A percentile compares a stretch with the other conserved stretches of the same genome.
Conservation (phyloP, 2,113 vertebrate genomes). For the Chaetodon auriga region DNA sequence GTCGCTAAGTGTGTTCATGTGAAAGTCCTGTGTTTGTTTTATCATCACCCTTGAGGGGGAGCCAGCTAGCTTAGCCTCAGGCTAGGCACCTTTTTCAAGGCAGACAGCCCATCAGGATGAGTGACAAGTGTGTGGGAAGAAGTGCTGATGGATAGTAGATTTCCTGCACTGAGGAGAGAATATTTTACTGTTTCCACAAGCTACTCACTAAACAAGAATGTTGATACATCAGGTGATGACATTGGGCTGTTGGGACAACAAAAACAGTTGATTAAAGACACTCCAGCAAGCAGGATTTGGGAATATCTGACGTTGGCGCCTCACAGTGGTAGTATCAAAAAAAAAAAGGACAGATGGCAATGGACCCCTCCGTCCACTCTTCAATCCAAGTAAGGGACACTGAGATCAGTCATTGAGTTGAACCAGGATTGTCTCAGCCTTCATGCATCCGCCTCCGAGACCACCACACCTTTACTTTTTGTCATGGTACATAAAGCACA, state of each 20-base stretch:
- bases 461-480: background rate
- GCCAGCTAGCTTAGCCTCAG: conserved; percentile 26
- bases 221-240: too few relatives aligned
- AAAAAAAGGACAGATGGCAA: too few relatives aligned
- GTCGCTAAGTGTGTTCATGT: background rate
- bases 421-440: too few relatives aligned
- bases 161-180: conserved; percentile 6
- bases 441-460: background rate
- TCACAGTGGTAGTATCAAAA: too few relatives aligned
- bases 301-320: background rate
- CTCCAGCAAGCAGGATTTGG: background rate
- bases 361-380: too few relatives aligned
- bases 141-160: background rate
- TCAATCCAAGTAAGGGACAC: too few relatives aligned
- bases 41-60: background rate
- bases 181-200: conserved; percentile 1
- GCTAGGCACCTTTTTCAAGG: conserved; percentile 21
- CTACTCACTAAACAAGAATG: background rate
- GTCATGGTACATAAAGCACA: background rate
- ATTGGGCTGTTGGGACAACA: background rate
- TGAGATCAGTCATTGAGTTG: too few relatives aligned
- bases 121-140: conserved; percentile 22
- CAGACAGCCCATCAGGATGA: conserved; percentile 37
- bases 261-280: background rate
- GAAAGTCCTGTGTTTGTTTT: conserved; percentile 24